phyloP scores from a whole-genome alignment of 2,797 vertebrate species.

The Sciurus vulgaris region DNA sequence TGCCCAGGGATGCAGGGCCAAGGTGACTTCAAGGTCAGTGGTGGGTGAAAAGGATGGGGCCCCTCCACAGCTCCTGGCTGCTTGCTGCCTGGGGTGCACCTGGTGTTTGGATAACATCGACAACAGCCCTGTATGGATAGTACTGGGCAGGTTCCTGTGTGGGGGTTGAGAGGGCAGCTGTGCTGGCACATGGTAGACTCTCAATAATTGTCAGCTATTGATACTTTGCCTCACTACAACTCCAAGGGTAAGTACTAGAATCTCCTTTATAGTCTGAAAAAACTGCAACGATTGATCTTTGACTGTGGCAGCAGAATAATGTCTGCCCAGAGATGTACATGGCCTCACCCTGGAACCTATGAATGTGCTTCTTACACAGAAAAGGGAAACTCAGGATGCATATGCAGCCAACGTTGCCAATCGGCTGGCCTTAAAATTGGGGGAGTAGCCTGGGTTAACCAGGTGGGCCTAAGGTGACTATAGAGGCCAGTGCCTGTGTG shows the following conservation, averaged over 20 bases:
- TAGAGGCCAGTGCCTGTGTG: background rate
- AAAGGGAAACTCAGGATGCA: background rate
- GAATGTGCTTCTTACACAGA: background rate
- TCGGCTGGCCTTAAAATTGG: background rate
- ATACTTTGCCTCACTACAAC: background rate
- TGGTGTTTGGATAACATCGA: background rate
- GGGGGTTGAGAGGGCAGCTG: background rate
- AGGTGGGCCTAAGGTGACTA: background rate
- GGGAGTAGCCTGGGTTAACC: no score
- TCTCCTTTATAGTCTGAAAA: background rate
- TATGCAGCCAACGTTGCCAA: background rate
- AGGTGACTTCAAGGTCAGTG: background rate
- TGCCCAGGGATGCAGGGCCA: background rate
- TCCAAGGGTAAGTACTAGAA: background rate
- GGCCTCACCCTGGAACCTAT: background rate
- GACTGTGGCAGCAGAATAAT: background rate
- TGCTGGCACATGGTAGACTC: background rate
- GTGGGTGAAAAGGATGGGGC: no score
- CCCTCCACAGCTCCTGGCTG: background rate
- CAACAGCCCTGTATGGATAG: background rate
- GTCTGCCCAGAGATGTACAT: background rate
- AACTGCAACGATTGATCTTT: background rate
- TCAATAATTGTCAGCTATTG: background rate
- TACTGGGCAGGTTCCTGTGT: fast-evolving
- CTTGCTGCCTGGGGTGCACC: background rate